phyloP scores from a whole-genome alignment of 2,888 invertebrate species.

The Aethes cnicana region DNA sequence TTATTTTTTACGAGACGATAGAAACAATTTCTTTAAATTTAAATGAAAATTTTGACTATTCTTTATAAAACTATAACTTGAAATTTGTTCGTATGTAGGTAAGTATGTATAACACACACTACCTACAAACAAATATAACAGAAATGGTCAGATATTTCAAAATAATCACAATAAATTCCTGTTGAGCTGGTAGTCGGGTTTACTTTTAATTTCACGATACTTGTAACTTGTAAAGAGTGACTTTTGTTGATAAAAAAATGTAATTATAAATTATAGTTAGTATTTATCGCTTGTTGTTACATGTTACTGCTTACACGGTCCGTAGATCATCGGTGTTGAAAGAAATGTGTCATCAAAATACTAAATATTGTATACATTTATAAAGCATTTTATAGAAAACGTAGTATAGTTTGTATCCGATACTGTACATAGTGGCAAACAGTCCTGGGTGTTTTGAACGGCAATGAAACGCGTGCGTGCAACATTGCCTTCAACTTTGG shows the following conservation, averaged over 20 bases:
- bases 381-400: conserved; percentile 68
- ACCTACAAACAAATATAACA: no score
- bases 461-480: background rate
- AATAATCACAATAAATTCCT: background rate
- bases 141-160: no score
- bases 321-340: conserved; percentile 65
- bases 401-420: conserved; percentile 41
- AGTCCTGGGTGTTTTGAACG: conserved; percentile 4
- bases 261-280: conserved; percentile 20
- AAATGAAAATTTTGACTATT: no score
- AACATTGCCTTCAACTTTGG: background rate
- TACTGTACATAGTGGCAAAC: conserved; percentile 2
- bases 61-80: no score
- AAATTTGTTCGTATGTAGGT: no score
- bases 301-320: conserved; percentile 64
- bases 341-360: conserved; percentile 43
- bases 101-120: no score
- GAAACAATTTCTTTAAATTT: no score
- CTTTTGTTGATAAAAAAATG: conserved; percentile 13
- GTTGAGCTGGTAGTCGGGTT: background rate
- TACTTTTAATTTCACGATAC: background rate
- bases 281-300: conserved; percentile 59
- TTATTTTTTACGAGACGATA: no score
- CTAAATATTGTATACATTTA: conserved; percentile 74
- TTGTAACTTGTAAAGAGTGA: conserved; percentile 5